Evolutionary conservation across 2,113 vertebrate genomes (phyloP), one percentile per base, ranked within the genome.

Genomic region (Empidonax alnorum): DNA sequence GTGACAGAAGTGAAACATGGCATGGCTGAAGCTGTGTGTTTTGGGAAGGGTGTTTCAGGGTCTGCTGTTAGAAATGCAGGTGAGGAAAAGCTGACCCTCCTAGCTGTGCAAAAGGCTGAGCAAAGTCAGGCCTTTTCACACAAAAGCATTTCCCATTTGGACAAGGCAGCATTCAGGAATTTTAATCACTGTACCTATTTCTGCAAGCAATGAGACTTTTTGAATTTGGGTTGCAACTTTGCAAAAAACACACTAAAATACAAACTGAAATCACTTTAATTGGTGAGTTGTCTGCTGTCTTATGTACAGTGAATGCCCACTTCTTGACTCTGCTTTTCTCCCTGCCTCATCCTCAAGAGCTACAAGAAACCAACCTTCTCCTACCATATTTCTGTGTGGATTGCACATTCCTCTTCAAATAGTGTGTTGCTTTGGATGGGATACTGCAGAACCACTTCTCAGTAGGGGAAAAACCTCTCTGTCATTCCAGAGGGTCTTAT

Each of bases 61-160:
- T 77, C 76, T 67, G 42, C 27, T 75, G 35, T 72, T 87, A 88
- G 52, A 92, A 92, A 52, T 19, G 35, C 44, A 72, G 49, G 68
- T 78, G 83, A 46, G 65, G 56, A 84, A 72, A 89, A 66, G 61
- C 37, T 78, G 73, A 53, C 39, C 55, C 66, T 71, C 5, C 0
- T 15, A 37, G 63, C 63, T 71, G 50, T 21, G 37, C 35, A 35
- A 35, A 35, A 35, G 35, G 35, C 46, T 25, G 52, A 66, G 30
- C 28, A 46, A 85, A 78, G 52, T 72, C 33, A 8, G 12, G n/a
- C 59, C 31, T 88, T 92, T 81, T 81, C 82, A 71, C 28, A 85
- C 52, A 81, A 61, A 78, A 96, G n/a, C 39, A 61, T 76, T 90
- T 88, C 61, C 65, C 44, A 33, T 37, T 80, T 84, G 76, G 59